These are phyloP conservation scores for Adelognathus sp. DNA, from an alignment of 2,888 invertebrate species.

Conservation along the genomic window DNA sequence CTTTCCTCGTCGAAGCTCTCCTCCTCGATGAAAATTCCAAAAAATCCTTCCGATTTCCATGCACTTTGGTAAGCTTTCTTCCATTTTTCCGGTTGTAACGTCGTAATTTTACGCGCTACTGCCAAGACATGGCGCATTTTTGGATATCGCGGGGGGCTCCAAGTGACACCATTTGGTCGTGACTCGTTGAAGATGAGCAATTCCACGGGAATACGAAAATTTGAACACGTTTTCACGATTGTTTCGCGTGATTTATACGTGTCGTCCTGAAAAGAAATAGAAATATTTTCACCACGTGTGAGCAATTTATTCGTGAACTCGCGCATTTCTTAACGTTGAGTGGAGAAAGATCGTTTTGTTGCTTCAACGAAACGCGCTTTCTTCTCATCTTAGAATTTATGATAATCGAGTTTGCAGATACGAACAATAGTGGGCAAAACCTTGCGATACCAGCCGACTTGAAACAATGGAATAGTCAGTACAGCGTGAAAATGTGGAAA, in stretches of 20 bases:
- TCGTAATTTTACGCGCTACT: not conserved
- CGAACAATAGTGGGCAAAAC: too few relatives aligned
- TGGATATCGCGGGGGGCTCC: not conserved
- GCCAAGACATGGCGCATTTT: constrained; percentile 24
- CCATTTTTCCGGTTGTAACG: constrained; percentile 21
- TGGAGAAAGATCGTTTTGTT: too few relatives aligned
- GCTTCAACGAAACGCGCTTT: too few relatives aligned
- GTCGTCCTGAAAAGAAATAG: not conserved
- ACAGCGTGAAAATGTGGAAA: too few relatives aligned
- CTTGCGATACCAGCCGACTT: too few relatives aligned
- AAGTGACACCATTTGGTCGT: not conserved
- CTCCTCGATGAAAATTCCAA: constrained; percentile 36
- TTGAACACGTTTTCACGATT: not conserved
- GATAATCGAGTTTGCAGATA: too few relatives aligned
- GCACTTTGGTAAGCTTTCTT: not conserved
- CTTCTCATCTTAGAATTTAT: too few relatives aligned
- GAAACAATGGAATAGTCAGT: too few relatives aligned
- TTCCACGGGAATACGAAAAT: not conserved
- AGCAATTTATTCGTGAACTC: not conserved
- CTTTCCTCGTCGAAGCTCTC: not conserved
- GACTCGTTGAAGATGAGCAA: not conserved
- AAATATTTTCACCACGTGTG: not conserved
- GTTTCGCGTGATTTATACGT: not conserved
- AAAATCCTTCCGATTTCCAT: constrained; percentile 44
- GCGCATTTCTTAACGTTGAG: too few relatives aligned